phyloP scores from a whole-genome alignment of 2,888 invertebrate genomes.

The Drosophila pseudotalamancana region DNA sequence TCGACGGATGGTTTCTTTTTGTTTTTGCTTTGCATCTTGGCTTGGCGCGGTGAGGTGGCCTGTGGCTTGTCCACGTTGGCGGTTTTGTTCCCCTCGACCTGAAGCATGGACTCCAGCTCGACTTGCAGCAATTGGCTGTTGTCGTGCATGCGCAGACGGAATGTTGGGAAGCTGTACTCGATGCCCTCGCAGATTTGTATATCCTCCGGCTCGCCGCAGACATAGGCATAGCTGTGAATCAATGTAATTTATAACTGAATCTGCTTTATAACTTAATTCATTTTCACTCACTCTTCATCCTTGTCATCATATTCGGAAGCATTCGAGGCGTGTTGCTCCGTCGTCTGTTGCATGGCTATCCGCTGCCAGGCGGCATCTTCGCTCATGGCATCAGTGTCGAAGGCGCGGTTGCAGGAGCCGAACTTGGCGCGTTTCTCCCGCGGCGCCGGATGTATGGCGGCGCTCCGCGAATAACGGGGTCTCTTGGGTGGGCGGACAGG shows the following conservation, averaged over 20 bases:
- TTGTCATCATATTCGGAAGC: constrained; percentile 51
- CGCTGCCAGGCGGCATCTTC: constrained; percentile 40
- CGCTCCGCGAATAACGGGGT: constrained; percentile 80
- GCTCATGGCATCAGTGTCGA: constrained; percentile 16
- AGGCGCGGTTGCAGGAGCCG: constrained; percentile 32
- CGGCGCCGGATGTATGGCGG: constrained; percentile 77
- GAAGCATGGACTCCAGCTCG: constrained; percentile 69
- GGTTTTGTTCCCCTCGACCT: constrained; percentile 31
- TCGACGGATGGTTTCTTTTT: constrained; percentile 55
- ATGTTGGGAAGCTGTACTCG: constrained; percentile 83
- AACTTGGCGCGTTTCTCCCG: constrained; percentile 80
- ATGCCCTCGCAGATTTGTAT: constrained; percentile 80
- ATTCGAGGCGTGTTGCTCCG: constrained; percentile 22
- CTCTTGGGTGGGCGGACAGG: constrained; percentile 83
- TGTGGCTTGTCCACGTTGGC: neutral
- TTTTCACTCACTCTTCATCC: constrained; percentile 48
- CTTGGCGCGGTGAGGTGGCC: constrained; percentile 13
- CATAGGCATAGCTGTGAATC: constrained; percentile 67
- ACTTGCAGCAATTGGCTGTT: constrained; percentile 67
- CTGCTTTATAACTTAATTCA: too few species aligned
- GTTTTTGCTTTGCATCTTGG: constrained; percentile 31
- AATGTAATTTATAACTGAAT: neutral
- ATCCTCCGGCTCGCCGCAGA: constrained; percentile 76
- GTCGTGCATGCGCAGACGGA: constrained; percentile 82
- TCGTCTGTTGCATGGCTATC: constrained; percentile 20